phyloP scores from a whole-genome alignment of 2,113 vertebrate species.

The Tangachromis dhanisi region DNA sequence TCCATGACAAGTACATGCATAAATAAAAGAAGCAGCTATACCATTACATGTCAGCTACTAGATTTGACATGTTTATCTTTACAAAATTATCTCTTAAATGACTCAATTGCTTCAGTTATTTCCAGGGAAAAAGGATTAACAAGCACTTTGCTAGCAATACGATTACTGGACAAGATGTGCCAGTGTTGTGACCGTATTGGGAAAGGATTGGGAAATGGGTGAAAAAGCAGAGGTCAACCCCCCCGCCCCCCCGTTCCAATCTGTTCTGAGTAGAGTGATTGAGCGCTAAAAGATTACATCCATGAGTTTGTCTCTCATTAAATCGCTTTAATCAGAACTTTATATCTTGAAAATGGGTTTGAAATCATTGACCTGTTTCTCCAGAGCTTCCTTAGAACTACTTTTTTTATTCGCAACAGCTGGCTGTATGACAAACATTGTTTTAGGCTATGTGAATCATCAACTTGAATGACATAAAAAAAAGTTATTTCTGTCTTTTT shows the following conservation, averaged over 20 bases:
- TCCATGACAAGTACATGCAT: not conserved
- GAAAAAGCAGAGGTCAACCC: not conserved
- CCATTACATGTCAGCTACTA: not conserved
- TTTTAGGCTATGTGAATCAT: not conserved
- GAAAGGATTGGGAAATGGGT: not conserved
- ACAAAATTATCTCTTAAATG: not conserved
- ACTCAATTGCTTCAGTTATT: not conserved
- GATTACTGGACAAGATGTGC: not conserved
- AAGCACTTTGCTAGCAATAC: not conserved
- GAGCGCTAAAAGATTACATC: not conserved
- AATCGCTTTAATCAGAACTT: not conserved
- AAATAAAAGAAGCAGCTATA: not conserved
- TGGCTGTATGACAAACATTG: not conserved
- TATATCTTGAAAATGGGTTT: not conserved
- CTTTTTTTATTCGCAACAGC: not conserved
- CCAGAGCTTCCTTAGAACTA: not conserved
- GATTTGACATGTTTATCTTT: not conserved
- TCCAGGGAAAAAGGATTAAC: not conserved
- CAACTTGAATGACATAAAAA: not conserved
- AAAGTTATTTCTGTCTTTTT: not conserved
- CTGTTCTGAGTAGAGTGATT: not conserved
- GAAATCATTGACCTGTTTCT: not conserved
- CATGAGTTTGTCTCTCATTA: not conserved
- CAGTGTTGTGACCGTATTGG: not conserved
- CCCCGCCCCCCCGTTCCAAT: rapidly evolving